These are phyloP conservation scores for honey bee (Apis mellifera) DNA, from an alignment of 1,140 invertebrate species.

Conservation along the genomic window DNA sequence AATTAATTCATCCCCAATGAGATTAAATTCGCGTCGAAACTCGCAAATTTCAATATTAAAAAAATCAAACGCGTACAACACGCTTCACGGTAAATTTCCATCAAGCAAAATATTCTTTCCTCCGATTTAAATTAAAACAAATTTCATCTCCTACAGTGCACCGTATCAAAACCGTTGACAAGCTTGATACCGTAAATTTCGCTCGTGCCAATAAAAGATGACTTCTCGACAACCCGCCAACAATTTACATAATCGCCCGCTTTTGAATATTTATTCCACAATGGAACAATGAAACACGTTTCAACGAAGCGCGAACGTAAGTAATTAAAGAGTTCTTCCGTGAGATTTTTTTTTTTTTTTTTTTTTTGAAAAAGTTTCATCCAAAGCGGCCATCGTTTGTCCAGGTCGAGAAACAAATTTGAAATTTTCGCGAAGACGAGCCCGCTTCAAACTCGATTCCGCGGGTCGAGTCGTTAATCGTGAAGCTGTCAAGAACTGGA, in stretches of 20 bases:
- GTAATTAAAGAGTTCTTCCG: neutral
- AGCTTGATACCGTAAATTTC: neutral
- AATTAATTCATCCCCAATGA: too few relatives aligned
- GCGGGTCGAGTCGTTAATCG: conserved; percentile 40
- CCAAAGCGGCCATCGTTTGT: neutral
- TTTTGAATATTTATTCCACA: neutral
- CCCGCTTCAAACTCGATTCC: neutral
- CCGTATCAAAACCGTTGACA: neutral
- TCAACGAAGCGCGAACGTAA: rapidly evolving
- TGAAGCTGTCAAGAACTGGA: conserved; percentile 44
- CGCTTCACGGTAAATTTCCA: too few relatives aligned
- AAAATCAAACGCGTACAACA: too few relatives aligned
- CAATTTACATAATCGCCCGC: neutral
- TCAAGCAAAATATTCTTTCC: too few relatives aligned
- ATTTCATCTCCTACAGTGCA: too few relatives aligned
- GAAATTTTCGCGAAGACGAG: neutral
- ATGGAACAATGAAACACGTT: neutral
- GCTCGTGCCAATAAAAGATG: rapidly evolving
- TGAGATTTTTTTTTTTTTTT: neutral
- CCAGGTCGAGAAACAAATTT: neutral
- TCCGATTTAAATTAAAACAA: too few relatives aligned
- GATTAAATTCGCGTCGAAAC: too few relatives aligned
- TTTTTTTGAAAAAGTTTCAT: neutral
- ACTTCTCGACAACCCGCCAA: neutral
- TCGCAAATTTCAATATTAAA: too few relatives aligned